Evolutionary conservation across 2,113 vertebrate species (phyloP).

Genomic region (Daphoenositta chrysoptera): DNA sequence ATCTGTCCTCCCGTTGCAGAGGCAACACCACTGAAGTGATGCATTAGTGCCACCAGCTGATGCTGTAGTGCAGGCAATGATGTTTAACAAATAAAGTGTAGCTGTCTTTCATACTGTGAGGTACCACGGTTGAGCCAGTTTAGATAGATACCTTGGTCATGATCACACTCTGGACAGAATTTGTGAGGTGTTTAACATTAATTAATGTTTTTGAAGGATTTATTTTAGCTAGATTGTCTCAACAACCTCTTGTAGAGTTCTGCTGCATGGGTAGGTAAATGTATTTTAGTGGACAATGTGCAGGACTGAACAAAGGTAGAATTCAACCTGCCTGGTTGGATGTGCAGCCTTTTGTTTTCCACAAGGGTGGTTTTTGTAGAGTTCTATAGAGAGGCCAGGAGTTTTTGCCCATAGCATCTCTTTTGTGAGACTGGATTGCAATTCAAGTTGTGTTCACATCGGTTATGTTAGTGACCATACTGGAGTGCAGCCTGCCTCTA

Average conservation of each 20-base stretch:
- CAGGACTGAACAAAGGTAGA: not conserved
- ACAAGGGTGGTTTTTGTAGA: not conserved
- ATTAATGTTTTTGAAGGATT: not conserved
- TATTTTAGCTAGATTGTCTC: not conserved
- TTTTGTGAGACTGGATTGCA: not conserved
- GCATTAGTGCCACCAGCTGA: not conserved
- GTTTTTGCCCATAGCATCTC: not conserved
- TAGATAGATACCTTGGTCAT: not conserved
- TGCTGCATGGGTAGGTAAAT: not conserved
- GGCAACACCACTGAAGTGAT: not conserved
- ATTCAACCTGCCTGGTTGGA: not conserved
- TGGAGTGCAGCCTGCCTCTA: fast-evolving
- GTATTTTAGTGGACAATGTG: not conserved
- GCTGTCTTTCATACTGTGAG: not conserved
- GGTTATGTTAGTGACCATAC: not conserved
- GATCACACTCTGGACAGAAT: not conserved
- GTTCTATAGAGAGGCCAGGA: not conserved
- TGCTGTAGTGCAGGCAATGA: not conserved
- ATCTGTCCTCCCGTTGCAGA: not conserved
- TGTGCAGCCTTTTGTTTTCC: not conserved
- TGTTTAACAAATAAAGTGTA: not conserved
- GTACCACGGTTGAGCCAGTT: not conserved
- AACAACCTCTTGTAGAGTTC: not conserved
- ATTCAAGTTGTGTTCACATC: not conserved
- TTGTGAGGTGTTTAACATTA: not conserved